Evolutionary conservation across 2,113 vertebrate species (phyloP), one percentile per base, ranked within the genome.

Genomic region (Tychaedon coryphoeus): DNA sequence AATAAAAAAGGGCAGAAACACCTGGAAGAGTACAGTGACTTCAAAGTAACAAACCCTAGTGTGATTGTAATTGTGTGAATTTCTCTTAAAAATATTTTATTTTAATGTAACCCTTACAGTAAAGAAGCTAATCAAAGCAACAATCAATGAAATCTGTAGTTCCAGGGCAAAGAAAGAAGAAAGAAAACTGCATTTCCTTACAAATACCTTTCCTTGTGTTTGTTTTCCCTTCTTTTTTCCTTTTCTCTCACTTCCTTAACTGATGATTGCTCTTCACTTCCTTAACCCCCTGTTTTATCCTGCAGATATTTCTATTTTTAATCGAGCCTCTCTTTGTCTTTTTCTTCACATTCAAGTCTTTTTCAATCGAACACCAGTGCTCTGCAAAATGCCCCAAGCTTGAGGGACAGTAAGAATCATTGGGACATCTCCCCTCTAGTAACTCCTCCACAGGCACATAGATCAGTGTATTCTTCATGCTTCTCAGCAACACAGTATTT

Each of bases 401-500:
- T 80, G 42, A 83, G 60, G 56, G 34, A 66, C 14, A 61, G 25
- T 23, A 47, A n/a, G 72, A 76, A 65, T 45, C 12, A 40, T 62
- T 71, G 66, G 56, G 47, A 53, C 8, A 51, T 43, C 77, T 78
- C 28, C 16, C 12, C 23, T 60, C 26, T 36, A 24, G 20, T 14
- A 67, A 26, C 19, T 85, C 66, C 42, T 64, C 51, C 60, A 67
- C 26, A 50, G 25, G 5, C 57, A 22, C 33, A 12, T 66, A 67
- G 42, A 65, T 92, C 51, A 77, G 47, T 78, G 61, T 80, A 67
- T 19, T 95, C 61, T 74, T 94, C 24, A 43, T 78, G 51, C 43
- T 92, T 81, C 84, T 89, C 31, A 81, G 61, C n/a, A 77, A 31
- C 31, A 67, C 2, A 6, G 13, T 81, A 75, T 84, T 78, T 93